These are phyloP conservation scores for Alectura lathami DNA, from an alignment of 2,113 vertebrate genomes.

Conservation along the genomic window DNA sequence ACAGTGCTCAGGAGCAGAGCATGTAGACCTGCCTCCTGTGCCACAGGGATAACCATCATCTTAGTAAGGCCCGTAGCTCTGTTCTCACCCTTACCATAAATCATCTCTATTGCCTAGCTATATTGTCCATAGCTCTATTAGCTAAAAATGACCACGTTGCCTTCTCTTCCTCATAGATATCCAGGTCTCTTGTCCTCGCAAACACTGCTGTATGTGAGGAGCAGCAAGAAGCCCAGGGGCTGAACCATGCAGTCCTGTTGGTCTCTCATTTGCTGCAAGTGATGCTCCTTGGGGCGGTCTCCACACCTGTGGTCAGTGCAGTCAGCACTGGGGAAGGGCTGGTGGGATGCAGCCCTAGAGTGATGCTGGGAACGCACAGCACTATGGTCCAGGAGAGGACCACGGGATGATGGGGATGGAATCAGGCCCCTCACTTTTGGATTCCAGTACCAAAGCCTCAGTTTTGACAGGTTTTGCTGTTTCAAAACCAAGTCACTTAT, in stretches of 20 bases:
- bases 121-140: too few relatives aligned
- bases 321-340: neutral
- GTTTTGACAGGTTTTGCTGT: neutral
- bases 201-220: neutral
- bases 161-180: neutral
- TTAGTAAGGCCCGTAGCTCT: neutral
- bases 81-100: rapidly evolving
- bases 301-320: neutral
- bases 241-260: neutral
- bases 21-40: neutral
- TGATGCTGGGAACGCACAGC: neutral
- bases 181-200: neutral
- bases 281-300: neutral
- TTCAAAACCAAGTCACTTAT: slow-evolving; percentile 16
- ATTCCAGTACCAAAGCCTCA: neutral
- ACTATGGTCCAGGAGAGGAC: neutral
- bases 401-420: neutral
- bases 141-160: neutral
- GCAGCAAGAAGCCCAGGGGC: neutral
- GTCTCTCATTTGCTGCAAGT: neutral
- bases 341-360: neutral
- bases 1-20: neutral
- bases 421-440: neutral
- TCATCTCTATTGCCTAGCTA: neutral
- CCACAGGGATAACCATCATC: neutral